Percentiles rank a stretch among this genome's conserved stretches.
Evolutionary conservation across 1,140 invertebrate genomes (phyloP).

Genomic region (Zaprionus vittiger): DNA sequence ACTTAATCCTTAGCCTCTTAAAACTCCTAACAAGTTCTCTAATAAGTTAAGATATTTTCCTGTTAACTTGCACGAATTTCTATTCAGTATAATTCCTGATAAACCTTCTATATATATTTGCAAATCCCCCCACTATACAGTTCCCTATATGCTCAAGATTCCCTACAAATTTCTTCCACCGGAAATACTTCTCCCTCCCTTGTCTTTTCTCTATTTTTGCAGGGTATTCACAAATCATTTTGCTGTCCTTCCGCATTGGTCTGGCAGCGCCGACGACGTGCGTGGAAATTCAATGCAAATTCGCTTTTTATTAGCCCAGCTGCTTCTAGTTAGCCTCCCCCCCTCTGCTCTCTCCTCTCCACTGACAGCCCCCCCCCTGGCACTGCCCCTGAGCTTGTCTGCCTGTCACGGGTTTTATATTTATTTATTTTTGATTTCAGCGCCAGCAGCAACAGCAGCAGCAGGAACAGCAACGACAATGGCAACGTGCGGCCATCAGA

Average conservation of each 20-base stretch:
- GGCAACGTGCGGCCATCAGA: conserved; percentile 23
- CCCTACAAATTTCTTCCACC: not conserved
- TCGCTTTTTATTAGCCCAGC: conserved; percentile 63
- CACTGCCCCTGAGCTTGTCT: not conserved
- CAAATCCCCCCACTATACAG: too few species aligned
- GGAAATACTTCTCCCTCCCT: not conserved
- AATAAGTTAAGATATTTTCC: too few species aligned
- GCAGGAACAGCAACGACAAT: conserved; percentile 2
- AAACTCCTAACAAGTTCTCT: too few species aligned
- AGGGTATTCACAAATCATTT: conserved; percentile 20
- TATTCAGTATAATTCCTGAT: too few species aligned
- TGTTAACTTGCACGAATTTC: too few species aligned
- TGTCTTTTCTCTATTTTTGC: not conserved
- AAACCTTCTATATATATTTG: too few species aligned
- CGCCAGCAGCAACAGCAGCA: conserved; percentile 32
- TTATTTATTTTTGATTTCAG: conserved; percentile 80
- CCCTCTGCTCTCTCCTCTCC: too few species aligned
- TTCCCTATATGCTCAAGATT: not conserved
- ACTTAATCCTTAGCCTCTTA: too few species aligned
- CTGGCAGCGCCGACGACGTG: conserved; percentile 31
- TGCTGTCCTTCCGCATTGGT: conserved; percentile 16
- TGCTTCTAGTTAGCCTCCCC: conserved; percentile 38
- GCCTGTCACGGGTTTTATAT: conserved; percentile 66
- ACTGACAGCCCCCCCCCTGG: not conserved
- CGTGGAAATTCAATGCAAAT: conserved; percentile 66